These are phyloP conservation scores for Euura saliciscinereae DNA, from an alignment of 1,140 invertebrate species.

Conservation along the genomic window DNA sequence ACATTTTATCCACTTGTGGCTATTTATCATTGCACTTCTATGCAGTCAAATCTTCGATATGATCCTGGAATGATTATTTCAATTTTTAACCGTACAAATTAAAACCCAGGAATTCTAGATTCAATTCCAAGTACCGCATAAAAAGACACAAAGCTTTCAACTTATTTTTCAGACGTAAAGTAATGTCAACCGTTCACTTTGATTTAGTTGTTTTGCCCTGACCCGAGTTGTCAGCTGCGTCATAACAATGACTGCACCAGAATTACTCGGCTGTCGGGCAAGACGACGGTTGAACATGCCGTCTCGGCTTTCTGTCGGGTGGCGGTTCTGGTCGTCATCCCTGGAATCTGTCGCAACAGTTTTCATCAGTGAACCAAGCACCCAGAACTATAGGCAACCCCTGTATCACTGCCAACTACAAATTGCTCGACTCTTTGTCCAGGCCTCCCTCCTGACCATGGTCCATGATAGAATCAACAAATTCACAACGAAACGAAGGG, in stretches of 20 bases:
- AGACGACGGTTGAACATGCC: not conserved
- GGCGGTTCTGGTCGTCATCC: no score
- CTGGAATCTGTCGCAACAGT: not conserved
- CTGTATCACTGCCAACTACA: not conserved
- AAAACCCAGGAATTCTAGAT: no score
- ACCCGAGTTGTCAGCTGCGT: not conserved
- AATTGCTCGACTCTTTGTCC: not conserved
- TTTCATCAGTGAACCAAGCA: not conserved
- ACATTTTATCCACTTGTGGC: no score
- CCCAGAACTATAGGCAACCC: not conserved
- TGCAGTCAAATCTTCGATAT: no score
- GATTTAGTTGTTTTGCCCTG: not conserved
- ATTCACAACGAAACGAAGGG: no score
- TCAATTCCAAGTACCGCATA: not conserved
- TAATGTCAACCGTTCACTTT: not conserved
- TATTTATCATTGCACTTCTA: no score
- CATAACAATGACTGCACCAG: not conserved
- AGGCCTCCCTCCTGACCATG: no score
- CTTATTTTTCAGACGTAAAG: not conserved
- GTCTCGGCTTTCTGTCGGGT: no score
- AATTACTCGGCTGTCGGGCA: not conserved
- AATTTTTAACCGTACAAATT: no score
- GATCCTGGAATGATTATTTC: no score
- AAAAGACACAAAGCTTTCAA: not conserved
- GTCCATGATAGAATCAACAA: no score